Evolutionary conservation across 2,888 invertebrate genomes (phyloP), one percentile per base, ranked within the genome.

Genomic region (Drymonia ruficornis): DNA sequence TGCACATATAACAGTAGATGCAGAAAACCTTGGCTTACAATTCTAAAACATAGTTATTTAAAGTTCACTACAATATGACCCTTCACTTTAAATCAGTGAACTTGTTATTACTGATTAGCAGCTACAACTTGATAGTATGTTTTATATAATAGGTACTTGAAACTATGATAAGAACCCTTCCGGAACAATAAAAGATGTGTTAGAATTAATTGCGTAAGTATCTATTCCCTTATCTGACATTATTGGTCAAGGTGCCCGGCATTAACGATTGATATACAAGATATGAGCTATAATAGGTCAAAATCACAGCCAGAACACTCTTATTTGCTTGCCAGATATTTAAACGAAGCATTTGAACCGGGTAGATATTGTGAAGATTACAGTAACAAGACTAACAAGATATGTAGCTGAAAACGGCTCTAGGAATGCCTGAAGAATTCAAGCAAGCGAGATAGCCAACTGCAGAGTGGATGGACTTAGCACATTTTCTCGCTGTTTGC

Each of bases 121-220:
- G 16, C 16, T 19, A 18, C 43, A 7, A 9, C 1, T 42, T 18
- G 13, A 42, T 42, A 18, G 42, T 42, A 34, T 34, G n/a, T 34
- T 34, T 34, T 40, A 23, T 23, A 7, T 23, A 8, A 40, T 42
- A 1, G 42, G 16, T 18, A 42, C 42, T 18, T 42, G 11, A 18
- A 18, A 16, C 18, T 18, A 42, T n/a, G 42, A 42, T 42, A 42
- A 42, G 42, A 38, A 45, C 45, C 45, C 45, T 45, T 45, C 45
- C 6, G n/a, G n/a, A 28, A 15, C 12, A 28, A 15, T 28, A 45
- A 45, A 28, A 45, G 28, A 28, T 45, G 28, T 13, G 19, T 43
- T 28, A 28, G 13, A 28, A 45, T 15, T 28, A 28, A 28, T 45
- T 45, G 28, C 28, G 45, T 23, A 45, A 45, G 44, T 6, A 38